These are phyloP conservation scores for Rhyacophila evoluta DNA, from an alignment of 2,888 invertebrate genomes.

Conservation along the genomic window DNA sequence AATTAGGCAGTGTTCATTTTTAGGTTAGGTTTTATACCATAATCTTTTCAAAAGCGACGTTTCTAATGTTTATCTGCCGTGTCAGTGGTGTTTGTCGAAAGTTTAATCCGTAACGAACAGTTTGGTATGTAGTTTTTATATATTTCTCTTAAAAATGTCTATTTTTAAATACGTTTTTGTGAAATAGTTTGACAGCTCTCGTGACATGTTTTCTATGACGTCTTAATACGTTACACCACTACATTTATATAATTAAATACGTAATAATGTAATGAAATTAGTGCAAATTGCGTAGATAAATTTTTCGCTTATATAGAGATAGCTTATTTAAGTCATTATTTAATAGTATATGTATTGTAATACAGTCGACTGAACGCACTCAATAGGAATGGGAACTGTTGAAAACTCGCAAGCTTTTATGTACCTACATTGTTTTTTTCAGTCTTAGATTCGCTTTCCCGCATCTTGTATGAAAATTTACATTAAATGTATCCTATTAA, in stretches of 20 bases:
- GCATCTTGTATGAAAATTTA: no score
- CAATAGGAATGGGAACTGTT: no score
- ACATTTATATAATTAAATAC: background rate
- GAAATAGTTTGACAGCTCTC: background rate
- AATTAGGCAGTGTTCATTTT: background rate
- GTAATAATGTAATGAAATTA: no score
- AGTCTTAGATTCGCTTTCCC: no score
- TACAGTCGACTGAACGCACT: no score
- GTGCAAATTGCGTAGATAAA: no score
- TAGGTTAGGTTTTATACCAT: background rate
- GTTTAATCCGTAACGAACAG: background rate
- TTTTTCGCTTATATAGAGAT: no score
- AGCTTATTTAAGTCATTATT: no score
- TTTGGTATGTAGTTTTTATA: background rate
- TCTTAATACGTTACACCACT: background rate
- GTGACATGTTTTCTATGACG: background rate
- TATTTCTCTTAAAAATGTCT: background rate
- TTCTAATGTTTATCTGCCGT: background rate
- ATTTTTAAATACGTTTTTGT: background rate
- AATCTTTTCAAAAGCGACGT: background rate
- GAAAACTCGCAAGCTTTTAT: no score
- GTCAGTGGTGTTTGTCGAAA: background rate
- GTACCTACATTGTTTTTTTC: no score
- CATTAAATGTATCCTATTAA: no score
- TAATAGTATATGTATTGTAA: no score